Evolutionary conservation across 2,888 invertebrate genomes (phyloP).

Genomic region (Dione juno): DNA sequence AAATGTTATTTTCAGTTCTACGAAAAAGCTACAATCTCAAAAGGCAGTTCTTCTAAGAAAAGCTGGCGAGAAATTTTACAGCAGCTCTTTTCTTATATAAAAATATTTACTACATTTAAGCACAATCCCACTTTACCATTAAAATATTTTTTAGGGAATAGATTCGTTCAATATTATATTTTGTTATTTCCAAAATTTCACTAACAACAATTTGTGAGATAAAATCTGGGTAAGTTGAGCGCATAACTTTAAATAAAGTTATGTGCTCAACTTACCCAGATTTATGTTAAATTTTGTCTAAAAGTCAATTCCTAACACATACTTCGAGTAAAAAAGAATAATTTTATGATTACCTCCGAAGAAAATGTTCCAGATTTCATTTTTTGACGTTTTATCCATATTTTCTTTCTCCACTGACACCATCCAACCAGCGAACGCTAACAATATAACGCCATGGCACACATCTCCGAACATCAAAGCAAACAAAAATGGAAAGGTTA

Average conservation of each 20-base stretch:
- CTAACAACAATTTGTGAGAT: too few species aligned
- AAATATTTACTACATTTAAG: not conserved
- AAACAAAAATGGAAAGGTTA: constrained; percentile 97
- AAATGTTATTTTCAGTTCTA: constrained; percentile 15
- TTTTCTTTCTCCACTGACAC: constrained; percentile 89
- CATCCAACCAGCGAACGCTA: constrained; percentile 90
- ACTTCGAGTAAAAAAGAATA: not conserved
- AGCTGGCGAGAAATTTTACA: not conserved
- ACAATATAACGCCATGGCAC: constrained; percentile 93
- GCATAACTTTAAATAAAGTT: too few species aligned
- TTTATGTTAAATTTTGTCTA: too few species aligned
- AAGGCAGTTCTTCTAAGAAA: constrained; percentile 1
- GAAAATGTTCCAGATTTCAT: constrained; percentile 97
- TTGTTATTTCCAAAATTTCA: too few species aligned
- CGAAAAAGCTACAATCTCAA: not conserved
- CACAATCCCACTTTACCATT: not conserved
- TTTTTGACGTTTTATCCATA: constrained; percentile 81
- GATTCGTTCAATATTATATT: too few species aligned
- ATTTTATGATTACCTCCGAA: constrained; percentile 85
- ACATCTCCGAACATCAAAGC: constrained; percentile 97
- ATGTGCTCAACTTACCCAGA: too few species aligned
- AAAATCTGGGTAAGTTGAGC: too few species aligned
- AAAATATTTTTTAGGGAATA: too few species aligned
- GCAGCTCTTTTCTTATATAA: not conserved
- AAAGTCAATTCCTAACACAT: not conserved